These are phyloP conservation scores for Scytalopus superciliaris DNA, from an alignment of 2,113 vertebrate genomes.

Conservation along the genomic window DNA sequence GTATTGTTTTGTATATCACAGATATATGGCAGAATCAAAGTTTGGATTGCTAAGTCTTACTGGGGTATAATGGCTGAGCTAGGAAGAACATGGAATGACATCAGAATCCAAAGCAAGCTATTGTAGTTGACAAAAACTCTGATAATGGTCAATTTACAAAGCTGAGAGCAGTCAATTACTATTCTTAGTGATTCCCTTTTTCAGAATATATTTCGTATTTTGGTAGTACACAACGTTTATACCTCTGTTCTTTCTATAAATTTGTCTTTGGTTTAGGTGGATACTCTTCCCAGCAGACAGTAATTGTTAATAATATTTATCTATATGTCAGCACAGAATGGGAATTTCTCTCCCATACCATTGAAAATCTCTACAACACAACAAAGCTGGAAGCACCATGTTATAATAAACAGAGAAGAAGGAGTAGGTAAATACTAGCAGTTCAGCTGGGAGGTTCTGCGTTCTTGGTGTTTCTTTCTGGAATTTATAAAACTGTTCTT, in stretches of 20 bases:
- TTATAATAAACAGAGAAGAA: background rate
- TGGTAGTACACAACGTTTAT: background rate
- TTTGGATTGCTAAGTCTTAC: background rate
- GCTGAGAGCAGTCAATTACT: background rate
- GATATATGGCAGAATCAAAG: background rate
- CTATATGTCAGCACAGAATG: background rate
- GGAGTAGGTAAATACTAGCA: background rate
- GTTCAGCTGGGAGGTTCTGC: background rate
- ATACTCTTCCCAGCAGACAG: background rate
- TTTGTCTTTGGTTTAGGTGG: background rate
- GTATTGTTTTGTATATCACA: background rate
- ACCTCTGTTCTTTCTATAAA: background rate
- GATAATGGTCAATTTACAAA: background rate
- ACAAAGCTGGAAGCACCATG: background rate
- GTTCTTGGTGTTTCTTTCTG: background rate
- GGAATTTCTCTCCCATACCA: background rate
- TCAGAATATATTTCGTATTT: background rate
- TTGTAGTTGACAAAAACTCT: background rate
- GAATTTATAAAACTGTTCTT: background rate
- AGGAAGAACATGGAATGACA: background rate
- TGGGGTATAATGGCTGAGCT: background rate
- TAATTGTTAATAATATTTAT: background rate
- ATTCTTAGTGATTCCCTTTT: background rate
- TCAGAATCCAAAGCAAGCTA: background rate
- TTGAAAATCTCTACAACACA: background rate